Conservation (phyloP, 2,888 invertebrate genomes). For the Platerodrilus igneus region DNA sequence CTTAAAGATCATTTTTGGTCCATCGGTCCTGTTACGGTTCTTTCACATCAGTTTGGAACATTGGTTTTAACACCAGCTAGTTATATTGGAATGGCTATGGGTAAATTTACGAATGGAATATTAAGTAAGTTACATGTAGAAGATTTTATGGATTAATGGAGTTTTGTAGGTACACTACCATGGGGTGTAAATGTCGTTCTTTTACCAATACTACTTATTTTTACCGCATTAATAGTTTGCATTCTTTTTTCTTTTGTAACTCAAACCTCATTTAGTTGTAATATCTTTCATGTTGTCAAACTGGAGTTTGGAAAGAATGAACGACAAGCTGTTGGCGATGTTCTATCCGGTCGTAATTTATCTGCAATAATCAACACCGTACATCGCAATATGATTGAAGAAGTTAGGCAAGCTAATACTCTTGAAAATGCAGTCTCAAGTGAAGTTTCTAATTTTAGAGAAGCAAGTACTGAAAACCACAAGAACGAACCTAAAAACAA, state of each 20-base stretch:
- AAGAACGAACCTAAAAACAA: too few species aligned
- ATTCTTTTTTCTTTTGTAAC: conserved; percentile 19
- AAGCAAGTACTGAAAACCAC: too few species aligned
- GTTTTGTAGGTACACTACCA: conserved; percentile 16
- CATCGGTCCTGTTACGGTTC: conserved; percentile 17
- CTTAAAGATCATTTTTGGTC: conserved; percentile 19
- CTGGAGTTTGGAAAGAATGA: conserved; percentile 19
- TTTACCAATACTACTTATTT: conserved; percentile 18
- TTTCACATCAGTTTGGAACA: conserved; percentile 21
- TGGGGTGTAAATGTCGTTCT: conserved; percentile 17
- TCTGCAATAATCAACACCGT: conserved; percentile 9
- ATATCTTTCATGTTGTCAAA: conserved; percentile 17
- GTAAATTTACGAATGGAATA: conserved; percentile 13
- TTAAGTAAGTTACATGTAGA: conserved; percentile 11
- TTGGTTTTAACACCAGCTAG: conserved; percentile 20
- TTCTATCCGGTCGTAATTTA: conserved; percentile 15
- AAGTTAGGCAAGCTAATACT: conserved; percentile 12
- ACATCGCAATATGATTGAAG: conserved; percentile 22
- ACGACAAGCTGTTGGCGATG: conserved; percentile 10
- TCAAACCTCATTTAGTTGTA: conserved; percentile 16
- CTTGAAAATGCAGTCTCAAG: too few species aligned
- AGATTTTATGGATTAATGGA: neutral
- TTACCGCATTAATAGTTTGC: conserved; percentile 16
- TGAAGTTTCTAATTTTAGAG: too few species aligned
- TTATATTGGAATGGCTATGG: conserved; percentile 16